Percentiles rank a stretch among this genome's conserved stretches.
Conservation (phyloP, 2,113 vertebrate species). For the Crypturellus undulatus region DNA sequence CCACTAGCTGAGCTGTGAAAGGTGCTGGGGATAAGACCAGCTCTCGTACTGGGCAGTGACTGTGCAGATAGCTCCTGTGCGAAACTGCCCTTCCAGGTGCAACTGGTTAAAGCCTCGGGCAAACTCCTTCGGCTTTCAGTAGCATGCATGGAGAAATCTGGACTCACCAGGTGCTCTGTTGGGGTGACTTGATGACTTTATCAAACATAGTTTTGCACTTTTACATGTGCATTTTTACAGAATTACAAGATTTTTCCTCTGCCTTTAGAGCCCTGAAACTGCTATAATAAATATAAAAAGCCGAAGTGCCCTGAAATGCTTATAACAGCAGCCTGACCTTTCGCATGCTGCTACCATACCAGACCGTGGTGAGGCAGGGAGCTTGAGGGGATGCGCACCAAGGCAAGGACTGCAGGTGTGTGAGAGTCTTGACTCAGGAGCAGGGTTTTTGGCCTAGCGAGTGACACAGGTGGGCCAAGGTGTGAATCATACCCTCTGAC, state of each 20-base stretch:
- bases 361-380: fast-evolving
- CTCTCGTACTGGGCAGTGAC: not conserved
- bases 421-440: not conserved
- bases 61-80: not conserved
- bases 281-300: too few relatives aligned
- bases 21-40: not conserved
- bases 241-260: not conserved
- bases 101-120: slow-evolving; percentile 22
- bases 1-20: not conserved
- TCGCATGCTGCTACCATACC: not conserved
- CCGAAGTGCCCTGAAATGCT: not conserved
- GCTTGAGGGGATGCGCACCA: not conserved
- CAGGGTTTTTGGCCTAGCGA: too few relatives aligned
- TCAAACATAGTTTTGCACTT: slow-evolving; percentile 24
- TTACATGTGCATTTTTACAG: not conserved
- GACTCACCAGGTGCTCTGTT: not conserved
- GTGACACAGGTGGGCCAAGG: not conserved
- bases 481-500: not conserved
- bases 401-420: not conserved
- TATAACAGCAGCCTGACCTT: not conserved
- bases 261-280: not conserved
- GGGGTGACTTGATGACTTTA: slow-evolving; percentile 9
- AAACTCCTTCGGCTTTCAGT: slow-evolving; percentile 20
- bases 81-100: slow-evolving; percentile 13
- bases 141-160: not conserved